Evolutionary conservation across 2,113 vertebrate species (phyloP).

Genomic region (Pterophyllum scalare): DNA sequence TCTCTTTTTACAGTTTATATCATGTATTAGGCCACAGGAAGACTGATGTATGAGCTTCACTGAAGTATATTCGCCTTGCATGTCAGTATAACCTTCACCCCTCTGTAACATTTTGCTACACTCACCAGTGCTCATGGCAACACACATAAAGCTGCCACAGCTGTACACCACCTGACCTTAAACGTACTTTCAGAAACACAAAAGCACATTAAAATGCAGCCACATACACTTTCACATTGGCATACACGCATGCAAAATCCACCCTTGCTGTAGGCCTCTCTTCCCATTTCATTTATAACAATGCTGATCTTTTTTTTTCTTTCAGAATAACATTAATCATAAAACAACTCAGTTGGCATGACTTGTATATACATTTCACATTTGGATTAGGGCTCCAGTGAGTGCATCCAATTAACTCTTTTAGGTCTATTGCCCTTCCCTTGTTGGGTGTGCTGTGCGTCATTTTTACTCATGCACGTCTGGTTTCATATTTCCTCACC

Average conservation of each 20-base stretch:
- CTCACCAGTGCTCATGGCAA: neutral
- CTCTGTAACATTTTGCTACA: neutral
- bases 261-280: conserved; percentile 20
- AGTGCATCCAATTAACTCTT: conserved; percentile 58
- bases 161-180: conserved; percentile 40
- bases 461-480: conserved; percentile 68
- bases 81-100: conserved; percentile 48
- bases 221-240: neutral
- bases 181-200: conserved; percentile 20
- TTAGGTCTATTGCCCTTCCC: conserved; percentile 49
- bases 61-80: conserved; percentile 43
- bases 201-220: neutral
- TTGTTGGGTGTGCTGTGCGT: conserved; percentile 53
- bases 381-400: conserved; percentile 49
- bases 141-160: conserved; percentile 8
- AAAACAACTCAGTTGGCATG: conserved; percentile 48
- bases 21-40: conserved; percentile 28
- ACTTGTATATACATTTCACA: conserved; percentile 57
- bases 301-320: conserved; percentile 50
- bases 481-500: conserved; percentile 73
- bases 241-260: neutral
- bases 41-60: conserved; percentile 22
- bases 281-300: conserved; percentile 34
- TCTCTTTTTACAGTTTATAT: conserved; percentile 14
- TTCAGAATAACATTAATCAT: conserved; percentile 53